Conservation (phyloP, 2,797 vertebrate species). For the Tenualosa thibaudeaui region DNA sequence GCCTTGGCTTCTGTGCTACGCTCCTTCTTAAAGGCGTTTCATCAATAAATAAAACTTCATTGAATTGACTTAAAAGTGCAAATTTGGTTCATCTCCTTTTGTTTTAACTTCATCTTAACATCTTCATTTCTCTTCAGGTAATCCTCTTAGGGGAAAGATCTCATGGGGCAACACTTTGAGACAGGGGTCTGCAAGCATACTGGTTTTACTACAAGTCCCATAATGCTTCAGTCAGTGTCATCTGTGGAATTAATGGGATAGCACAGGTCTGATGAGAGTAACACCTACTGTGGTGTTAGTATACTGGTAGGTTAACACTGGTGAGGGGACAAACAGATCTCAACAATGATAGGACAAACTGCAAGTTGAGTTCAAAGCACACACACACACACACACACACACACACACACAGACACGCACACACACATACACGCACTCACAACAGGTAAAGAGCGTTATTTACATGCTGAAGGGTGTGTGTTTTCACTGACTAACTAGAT, state of each 20-base stretch:
- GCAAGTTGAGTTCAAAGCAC: background rate
- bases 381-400: conserved; percentile 1
- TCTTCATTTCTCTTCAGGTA: background rate
- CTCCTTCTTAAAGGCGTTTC: background rate
- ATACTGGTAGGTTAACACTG: conserved; percentile 19
- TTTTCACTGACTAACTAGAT: background rate
- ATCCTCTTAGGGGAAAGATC: background rate
- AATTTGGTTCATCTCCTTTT: background rate
- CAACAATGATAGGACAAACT: background rate
- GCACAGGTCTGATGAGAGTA: background rate
- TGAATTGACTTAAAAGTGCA: conserved; percentile 18
- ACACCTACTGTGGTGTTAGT: background rate
- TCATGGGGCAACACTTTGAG: background rate
- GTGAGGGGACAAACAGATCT: background rate
- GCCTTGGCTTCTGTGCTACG: background rate
- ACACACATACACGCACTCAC: conserved; percentile 8
- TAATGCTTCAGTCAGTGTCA: background rate
- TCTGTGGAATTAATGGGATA: background rate
- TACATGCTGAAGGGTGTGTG: background rate
- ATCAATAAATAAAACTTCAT: conserved; percentile 1
- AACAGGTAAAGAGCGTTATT: conserved; percentile 12
- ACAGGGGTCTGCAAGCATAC: background rate
- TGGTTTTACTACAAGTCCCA: background rate
- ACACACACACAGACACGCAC: background rate
- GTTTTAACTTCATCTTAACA: background rate